Conservation (phyloP, 2,797 vertebrate genomes). For the Gobionotothen gibberifrons region DNA sequence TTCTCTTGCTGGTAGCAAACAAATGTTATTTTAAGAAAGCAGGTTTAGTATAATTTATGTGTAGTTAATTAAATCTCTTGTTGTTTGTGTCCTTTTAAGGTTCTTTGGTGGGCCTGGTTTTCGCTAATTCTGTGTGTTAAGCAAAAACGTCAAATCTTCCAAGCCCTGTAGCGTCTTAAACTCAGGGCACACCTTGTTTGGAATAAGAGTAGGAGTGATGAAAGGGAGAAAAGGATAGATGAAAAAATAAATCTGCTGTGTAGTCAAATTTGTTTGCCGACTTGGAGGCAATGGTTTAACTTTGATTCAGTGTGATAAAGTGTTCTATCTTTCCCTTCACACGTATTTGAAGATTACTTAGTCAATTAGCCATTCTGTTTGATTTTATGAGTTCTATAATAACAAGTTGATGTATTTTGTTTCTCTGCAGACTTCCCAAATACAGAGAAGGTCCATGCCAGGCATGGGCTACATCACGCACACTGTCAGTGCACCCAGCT, state of each 20-base stretch:
- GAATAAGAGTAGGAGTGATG: slow-evolving; percentile 62
- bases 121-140: slow-evolving; percentile 83
- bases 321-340: slow-evolving; percentile 37
- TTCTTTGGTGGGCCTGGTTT: slow-evolving; percentile 75
- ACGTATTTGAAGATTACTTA: slow-evolving; percentile 42
- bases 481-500: slow-evolving; percentile 97
- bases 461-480: slow-evolving; percentile 98
- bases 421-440: slow-evolving; percentile 86
- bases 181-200: slow-evolving; percentile 77
- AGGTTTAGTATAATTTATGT: slow-evolving; percentile 88
- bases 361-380: slow-evolving; percentile 72
- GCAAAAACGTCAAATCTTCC: slow-evolving; percentile 84
- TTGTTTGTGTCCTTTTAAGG: slow-evolving; percentile 86
- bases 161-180: slow-evolving; percentile 76
- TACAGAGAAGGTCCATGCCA: slow-evolving; percentile 93
- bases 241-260: slow-evolving; percentile 77
- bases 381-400: slow-evolving; percentile 50
- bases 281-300: slow-evolving; percentile 74
- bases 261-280: slow-evolving; percentile 76
- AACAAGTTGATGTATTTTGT: slow-evolving; percentile 56
- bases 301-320: slow-evolving; percentile 60
- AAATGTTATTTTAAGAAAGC: slow-evolving; percentile 89
- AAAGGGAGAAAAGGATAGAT: slow-evolving; percentile 70
- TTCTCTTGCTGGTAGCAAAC: slow-evolving; percentile 87
- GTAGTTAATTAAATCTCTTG: slow-evolving; percentile 89